Percentiles rank a stretch among this genome's conserved stretches.
Evolutionary conservation across 1,140 invertebrate species (phyloP).

Genomic region (Linepithema humile): DNA sequence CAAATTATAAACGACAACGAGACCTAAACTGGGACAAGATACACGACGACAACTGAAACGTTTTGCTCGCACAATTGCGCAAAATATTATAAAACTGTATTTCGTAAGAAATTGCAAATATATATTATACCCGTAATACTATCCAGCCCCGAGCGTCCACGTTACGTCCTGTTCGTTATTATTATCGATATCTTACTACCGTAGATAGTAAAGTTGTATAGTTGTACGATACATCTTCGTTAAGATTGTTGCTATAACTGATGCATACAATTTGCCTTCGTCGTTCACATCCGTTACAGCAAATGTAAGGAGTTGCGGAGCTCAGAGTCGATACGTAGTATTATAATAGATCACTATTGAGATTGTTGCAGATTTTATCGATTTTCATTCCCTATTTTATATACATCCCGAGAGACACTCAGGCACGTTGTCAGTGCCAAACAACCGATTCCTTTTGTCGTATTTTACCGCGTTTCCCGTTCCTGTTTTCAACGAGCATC

Average conservation of each 20-base stretch:
- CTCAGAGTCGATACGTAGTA: slow-evolving; percentile 34
- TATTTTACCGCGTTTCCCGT: not conserved
- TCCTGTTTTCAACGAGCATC: not conserved
- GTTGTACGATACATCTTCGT: slow-evolving; percentile 58
- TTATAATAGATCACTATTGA: not conserved
- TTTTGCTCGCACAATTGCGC: not conserved
- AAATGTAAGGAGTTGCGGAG: not conserved
- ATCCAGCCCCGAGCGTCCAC: slow-evolving; percentile 14
- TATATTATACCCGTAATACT: too few relatives aligned
- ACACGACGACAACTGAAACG: not conserved
- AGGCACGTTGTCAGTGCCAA: not conserved
- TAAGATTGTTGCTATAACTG: slow-evolving; percentile 44
- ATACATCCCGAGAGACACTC: not conserved
- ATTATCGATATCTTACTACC: slow-evolving; percentile 29
- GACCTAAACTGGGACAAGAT: not conserved
- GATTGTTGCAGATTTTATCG: not conserved
- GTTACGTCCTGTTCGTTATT: slow-evolving; percentile 28
- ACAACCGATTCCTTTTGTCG: not conserved
- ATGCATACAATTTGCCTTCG: slow-evolving; percentile 45
- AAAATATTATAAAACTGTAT: not conserved
- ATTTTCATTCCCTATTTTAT: not conserved
- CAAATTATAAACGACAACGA: not conserved
- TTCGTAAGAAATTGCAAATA: not conserved
- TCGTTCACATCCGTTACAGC: slow-evolving; percentile 29
- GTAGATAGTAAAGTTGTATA: slow-evolving; percentile 58